phyloP scores from a whole-genome alignment of 2,113 vertebrate species.

The Lontra canadensis region DNA sequence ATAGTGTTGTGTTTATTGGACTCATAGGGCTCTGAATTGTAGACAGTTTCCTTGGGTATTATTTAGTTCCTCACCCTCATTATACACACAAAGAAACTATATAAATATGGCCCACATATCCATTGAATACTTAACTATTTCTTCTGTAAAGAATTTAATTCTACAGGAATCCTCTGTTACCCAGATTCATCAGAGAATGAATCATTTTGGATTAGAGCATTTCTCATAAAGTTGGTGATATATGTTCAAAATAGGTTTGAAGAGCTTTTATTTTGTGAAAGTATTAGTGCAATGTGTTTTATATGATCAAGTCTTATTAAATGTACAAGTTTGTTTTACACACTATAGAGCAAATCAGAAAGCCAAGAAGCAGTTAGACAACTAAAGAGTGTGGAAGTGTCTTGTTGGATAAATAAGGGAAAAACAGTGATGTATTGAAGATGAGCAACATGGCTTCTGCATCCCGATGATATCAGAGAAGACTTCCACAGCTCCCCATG shows the following conservation, averaged over 20 bases:
- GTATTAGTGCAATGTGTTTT: neutral
- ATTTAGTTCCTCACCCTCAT: neutral
- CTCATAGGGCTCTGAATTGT: neutral
- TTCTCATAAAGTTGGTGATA: neutral
- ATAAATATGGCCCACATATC: neutral
- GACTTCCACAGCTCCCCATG: neutral
- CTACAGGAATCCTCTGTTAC: neutral
- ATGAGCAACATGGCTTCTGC: neutral
- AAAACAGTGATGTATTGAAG: neutral
- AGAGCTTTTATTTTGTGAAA: neutral
- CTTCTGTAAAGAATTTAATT: neutral
- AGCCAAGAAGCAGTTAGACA: neutral
- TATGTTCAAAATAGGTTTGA: neutral
- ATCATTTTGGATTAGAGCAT: neutral
- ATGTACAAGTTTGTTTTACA: neutral
- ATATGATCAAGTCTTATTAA: neutral
- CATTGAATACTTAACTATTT: neutral
- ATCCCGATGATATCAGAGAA: neutral
- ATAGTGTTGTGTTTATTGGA: neutral
- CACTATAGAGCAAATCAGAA: neutral
- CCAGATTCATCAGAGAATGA: slow-evolving; percentile 4
- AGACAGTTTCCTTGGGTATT: neutral
- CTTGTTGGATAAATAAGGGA: neutral
- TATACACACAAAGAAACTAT: neutral
- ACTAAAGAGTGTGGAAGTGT: neutral